Evolutionary conservation across 2,888 invertebrate species (phyloP).

Genomic region (Tenthredo scrophulariae): DNA sequence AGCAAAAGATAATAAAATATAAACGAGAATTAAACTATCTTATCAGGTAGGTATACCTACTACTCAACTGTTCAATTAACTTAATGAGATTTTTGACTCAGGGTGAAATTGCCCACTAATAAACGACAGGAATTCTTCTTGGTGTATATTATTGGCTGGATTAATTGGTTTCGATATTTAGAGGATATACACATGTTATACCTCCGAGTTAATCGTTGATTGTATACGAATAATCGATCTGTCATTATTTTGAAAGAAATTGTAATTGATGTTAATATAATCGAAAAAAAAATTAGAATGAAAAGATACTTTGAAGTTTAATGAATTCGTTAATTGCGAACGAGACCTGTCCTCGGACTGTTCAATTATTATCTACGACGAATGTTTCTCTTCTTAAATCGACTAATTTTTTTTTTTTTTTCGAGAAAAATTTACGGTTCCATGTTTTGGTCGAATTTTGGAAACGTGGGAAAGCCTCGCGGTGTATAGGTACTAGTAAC

Average conservation of each 20-base stretch:
- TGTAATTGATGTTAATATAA: background rate
- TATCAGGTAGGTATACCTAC: background rate
- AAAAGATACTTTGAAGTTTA: background rate
- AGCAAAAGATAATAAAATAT: background rate
- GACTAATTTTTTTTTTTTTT: background rate
- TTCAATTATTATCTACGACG: background rate
- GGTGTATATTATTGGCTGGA: background rate
- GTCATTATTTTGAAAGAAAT: background rate
- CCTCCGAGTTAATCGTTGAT: background rate
- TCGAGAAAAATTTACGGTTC: background rate
- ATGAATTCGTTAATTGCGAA: background rate
- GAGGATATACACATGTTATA: background rate
- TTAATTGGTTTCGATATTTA: background rate
- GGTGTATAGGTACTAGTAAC: background rate
- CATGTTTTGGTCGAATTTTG: background rate
- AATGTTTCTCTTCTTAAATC: background rate
- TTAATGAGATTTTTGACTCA: background rate
- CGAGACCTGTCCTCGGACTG: background rate
- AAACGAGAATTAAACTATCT: background rate
- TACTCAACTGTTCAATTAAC: background rate
- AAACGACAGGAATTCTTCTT: background rate
- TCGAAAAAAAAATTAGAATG: background rate
- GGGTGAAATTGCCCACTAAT: background rate
- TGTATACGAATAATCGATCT: background rate
- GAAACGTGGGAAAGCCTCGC: background rate